Conservation (phyloP, 2,113 vertebrate genomes). For the Serranochromis macrocephalus region DNA sequence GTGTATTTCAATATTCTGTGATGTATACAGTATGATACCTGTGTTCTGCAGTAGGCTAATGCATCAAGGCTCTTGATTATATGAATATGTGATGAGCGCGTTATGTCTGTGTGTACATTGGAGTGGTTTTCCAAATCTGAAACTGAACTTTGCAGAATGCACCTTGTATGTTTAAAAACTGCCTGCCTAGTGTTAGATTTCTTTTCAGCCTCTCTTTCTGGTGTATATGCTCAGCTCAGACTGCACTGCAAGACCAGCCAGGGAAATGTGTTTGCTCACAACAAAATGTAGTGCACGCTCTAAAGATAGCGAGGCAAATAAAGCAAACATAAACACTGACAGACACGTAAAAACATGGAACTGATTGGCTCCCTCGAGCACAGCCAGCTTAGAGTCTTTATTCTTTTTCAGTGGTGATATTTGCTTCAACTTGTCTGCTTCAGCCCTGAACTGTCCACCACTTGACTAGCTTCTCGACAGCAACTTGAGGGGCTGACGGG, state of each 20-base stretch:
- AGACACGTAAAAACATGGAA: not conserved
- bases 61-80: not conserved
- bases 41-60: not conserved
- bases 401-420: not conserved
- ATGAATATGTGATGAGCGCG: not conserved
- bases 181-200: not conserved
- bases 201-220: not conserved
- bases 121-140: not conserved
- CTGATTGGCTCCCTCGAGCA: not conserved
- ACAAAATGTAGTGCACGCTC: not conserved
- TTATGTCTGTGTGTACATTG: not conserved
- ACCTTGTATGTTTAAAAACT: not conserved
- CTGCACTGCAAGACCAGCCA: not conserved
- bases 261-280: not conserved
- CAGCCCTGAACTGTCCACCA: not conserved
- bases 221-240: not conserved
- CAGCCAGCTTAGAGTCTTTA: not conserved
- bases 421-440: not conserved
- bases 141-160: not conserved
- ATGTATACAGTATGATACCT: rapidly evolving
- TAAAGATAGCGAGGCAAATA: not conserved
- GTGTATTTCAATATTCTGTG: not conserved
- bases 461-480: not conserved
- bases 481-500: not conserved
- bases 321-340: not conserved